Conservation (phyloP, 2,113 vertebrate species). For the Neogale vison region DNA sequence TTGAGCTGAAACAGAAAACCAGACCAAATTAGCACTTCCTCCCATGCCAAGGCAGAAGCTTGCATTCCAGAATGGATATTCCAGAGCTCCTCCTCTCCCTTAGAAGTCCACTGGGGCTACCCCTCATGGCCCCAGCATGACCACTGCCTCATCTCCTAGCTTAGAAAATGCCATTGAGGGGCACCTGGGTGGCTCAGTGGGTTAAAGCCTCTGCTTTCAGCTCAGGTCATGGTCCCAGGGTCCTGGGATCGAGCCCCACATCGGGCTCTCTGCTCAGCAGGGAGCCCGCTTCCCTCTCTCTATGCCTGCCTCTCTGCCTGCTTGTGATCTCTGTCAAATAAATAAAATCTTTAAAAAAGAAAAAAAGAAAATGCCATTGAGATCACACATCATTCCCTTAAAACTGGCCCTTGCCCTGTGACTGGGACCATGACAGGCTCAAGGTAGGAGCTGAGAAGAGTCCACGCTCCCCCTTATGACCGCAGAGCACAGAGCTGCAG, state of each 20-base stretch:
- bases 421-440: not conserved
- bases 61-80: not conserved
- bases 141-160: not conserved
- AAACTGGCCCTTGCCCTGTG: not conserved
- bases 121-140: not conserved
- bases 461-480: rapidly evolving
- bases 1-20: not conserved
- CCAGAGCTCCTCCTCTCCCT: not conserved
- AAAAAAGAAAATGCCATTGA: not conserved
- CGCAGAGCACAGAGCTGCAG: not conserved
- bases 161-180: not conserved
- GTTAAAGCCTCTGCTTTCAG: no score
- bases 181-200: no score
- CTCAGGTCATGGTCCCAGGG: no score
- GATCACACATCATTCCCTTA: not conserved
- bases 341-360: no score
- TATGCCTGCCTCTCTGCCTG: no score
- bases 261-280: no score
- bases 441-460: not conserved
- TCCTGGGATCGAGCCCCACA: no score
- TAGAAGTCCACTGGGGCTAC: not conserved
- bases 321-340: no score
- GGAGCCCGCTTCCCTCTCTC: no score
- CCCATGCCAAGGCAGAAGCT: not conserved
- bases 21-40: not conserved